Conservation (phyloP, 2,888 invertebrate species). For the Eulithis testata region DNA sequence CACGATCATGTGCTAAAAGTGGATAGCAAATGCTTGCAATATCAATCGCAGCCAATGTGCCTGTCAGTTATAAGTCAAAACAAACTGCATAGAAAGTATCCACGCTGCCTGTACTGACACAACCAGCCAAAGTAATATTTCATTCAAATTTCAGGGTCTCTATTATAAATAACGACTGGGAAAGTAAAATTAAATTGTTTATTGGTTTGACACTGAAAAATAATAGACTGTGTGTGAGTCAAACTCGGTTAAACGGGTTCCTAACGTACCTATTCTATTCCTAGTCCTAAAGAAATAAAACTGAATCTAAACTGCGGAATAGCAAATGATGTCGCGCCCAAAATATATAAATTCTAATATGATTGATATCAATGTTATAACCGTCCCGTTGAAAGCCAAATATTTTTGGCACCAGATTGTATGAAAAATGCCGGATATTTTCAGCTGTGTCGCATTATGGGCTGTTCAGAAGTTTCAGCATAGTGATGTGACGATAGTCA, state of each 20-base stretch:
- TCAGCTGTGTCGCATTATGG: conserved; percentile 30
- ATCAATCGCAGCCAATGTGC: background rate
- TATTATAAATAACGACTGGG: background rate
- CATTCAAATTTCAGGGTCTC: no score
- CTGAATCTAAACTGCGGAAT: conserved; percentile 29
- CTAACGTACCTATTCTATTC: conserved; percentile 7
- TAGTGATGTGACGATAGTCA: conserved; percentile 18
- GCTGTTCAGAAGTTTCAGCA: conserved; percentile 9
- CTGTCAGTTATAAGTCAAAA: background rate
- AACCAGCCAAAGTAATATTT: background rate
- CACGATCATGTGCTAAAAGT: background rate
- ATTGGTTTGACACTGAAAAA: conserved; percentile 10
- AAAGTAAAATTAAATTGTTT: conserved; percentile 4
- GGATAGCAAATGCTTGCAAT: background rate
- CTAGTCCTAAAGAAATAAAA: conserved; percentile 20
- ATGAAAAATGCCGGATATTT: conserved; percentile 38
- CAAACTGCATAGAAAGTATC: background rate
- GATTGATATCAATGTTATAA: conserved; percentile 31
- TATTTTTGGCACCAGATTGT: conserved; percentile 38
- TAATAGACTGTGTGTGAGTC: conserved; percentile 9
- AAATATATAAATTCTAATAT: conserved; percentile 30
- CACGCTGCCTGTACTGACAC: background rate
- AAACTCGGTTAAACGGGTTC: background rate
- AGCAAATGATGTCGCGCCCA: conserved; percentile 14
- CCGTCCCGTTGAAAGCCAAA: conserved; percentile 35